A percentile compares a stretch with the other conserved stretches of the same genome.
phyloP scores from a whole-genome alignment of 2,113 vertebrate genomes.

The Dermatemys mawii region DNA sequence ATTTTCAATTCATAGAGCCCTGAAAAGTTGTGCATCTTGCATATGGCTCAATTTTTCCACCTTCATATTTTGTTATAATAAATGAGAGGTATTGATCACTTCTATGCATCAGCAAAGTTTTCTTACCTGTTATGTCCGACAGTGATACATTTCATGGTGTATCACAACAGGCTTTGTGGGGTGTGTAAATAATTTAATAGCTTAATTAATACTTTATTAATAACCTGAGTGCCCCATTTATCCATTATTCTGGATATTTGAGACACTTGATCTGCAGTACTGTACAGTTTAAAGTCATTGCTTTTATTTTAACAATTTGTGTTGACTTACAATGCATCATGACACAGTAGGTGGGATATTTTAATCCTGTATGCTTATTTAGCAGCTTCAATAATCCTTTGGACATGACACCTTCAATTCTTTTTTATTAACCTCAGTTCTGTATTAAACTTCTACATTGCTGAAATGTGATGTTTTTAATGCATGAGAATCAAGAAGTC shows the following conservation, averaged over 20 bases:
- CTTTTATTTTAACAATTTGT: background rate
- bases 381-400: background rate
- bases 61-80: background rate
- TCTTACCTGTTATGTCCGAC: background rate
- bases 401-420: background rate
- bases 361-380: background rate
- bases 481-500: background rate
- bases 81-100: background rate
- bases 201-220: background rate
- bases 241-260: background rate
- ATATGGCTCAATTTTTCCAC: background rate
- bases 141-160: background rate
- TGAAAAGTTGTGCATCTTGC: background rate
- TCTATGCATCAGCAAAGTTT: background rate
- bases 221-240: background rate
- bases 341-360: background rate
- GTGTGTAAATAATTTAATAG: background rate
- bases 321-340: background rate
- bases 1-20: background rate
- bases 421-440: background rate
- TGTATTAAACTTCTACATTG: background rate
- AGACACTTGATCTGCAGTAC: background rate
- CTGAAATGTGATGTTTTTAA: background rate
- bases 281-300: background rate
- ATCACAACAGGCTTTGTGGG: background rate